phyloP scores from a whole-genome alignment of 2,888 invertebrate genomes.

The Enoplolaimus lenunculus region DNA sequence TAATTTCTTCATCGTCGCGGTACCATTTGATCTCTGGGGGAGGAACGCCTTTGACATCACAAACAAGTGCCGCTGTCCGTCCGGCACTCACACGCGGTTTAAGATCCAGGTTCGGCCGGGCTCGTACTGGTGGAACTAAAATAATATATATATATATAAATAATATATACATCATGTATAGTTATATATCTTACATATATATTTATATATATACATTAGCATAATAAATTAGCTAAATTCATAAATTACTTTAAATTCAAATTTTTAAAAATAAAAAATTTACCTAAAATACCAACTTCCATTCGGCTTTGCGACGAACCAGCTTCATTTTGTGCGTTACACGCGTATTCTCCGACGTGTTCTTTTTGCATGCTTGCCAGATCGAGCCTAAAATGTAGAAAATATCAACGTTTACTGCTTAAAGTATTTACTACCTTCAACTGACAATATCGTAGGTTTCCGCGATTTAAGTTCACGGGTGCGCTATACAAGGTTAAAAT shows the following conservation, averaged over 20 bases:
- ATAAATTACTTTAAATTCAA: too few relatives aligned
- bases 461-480: too few relatives aligned
- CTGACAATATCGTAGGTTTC: too few relatives aligned
- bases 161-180: too few relatives aligned
- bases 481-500: too few relatives aligned
- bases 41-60: conserved; percentile 48
- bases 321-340: conserved; percentile 49
- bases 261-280: too few relatives aligned
- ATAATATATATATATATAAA: conserved; percentile 16
- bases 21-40: conserved; percentile 48
- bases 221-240: too few relatives aligned
- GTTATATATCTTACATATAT: too few relatives aligned
- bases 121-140: conserved; percentile 44
- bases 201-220: too few relatives aligned
- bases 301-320: conserved; percentile 48
- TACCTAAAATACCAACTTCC: conserved; percentile 51
- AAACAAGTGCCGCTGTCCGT: conserved; percentile 48
- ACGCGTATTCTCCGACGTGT: conserved; percentile 52
- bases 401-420: too few relatives aligned
- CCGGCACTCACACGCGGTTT: conserved; percentile 45
- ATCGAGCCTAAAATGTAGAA: conserved; percentile 32
- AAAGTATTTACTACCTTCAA: too few relatives aligned
- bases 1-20: conserved; percentile 22
- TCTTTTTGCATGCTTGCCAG: conserved; percentile 32
- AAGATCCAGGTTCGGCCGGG: conserved; percentile 33